A percentile compares a stretch with the other conserved stretches of the same genome.
These are phyloP conservation scores for Leptinotarsa lineolata DNA, from an alignment of 1,140 invertebrate genomes.

Conservation along the genomic window DNA sequence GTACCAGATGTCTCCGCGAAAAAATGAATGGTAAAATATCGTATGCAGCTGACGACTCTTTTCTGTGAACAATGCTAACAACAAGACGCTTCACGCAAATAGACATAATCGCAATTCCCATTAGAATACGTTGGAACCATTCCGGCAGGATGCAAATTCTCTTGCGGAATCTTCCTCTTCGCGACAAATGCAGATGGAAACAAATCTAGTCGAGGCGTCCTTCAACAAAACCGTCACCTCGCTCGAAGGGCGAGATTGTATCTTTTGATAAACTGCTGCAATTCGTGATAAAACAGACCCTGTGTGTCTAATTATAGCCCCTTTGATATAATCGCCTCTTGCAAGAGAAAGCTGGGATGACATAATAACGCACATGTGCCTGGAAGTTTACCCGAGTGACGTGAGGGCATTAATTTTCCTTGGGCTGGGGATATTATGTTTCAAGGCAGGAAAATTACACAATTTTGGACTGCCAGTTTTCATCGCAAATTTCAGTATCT, in stretches of 20 bases:
- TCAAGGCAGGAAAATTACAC: no score
- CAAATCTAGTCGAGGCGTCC: background rate
- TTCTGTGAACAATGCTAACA: background rate
- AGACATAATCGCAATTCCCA: constrained; percentile 1
- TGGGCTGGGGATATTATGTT: background rate
- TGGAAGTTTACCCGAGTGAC: background rate
- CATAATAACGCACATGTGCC: background rate
- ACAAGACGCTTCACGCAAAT: background rate
- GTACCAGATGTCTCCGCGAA: no score
- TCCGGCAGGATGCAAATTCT: background rate
- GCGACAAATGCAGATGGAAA: background rate
- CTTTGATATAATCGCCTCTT: constrained; percentile 27
- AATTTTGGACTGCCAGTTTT: no score
- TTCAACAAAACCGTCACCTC: constrained; percentile 9
- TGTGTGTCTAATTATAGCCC: constrained; percentile 30
- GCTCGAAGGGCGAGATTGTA: constrained; percentile 13
- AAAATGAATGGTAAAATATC: no score
- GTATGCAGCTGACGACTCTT: no score
- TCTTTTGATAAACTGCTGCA: constrained; percentile 35
- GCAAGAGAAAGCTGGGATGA: background rate
- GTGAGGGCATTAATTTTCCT: background rate
- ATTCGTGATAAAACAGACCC: constrained; percentile 35
- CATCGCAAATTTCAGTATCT: no score
- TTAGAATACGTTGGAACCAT: background rate
- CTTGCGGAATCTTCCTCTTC: background rate